Evolutionary conservation across 37 sponge, comb jelly and placozoan species (phyloP).

Genomic region (Beroe ovata): DNA sequence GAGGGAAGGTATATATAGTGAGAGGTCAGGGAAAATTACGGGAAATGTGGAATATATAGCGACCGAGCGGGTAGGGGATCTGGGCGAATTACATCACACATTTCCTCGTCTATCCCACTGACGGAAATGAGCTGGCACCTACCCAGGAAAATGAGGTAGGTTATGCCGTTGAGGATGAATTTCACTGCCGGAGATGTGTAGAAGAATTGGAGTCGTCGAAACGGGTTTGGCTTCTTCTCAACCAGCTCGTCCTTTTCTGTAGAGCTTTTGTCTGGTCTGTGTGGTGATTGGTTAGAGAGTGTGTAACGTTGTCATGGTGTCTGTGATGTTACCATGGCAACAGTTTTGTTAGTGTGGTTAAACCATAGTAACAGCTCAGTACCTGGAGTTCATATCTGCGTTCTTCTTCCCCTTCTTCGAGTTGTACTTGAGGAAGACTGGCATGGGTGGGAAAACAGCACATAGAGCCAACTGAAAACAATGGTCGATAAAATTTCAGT

Average conservation of each 20-base stretch:
- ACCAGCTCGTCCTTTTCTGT: slow-evolving; percentile 52
- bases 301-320: neutral
- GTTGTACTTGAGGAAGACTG: slow-evolving; percentile 51
- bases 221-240: slow-evolving; percentile 37
- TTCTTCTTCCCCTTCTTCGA: slow-evolving; percentile 53
- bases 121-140: too few relatives aligned
- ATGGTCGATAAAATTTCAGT: too few relatives aligned
- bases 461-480: slow-evolving; percentile 59
- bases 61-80: too few relatives aligned
- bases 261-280: slow-evolving; percentile 12
- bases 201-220: slow-evolving; percentile 25
- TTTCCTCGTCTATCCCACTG: too few relatives aligned
- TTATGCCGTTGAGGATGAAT: slow-evolving; percentile 58
- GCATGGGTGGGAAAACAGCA: slow-evolving; percentile 55
- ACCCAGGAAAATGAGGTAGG: slow-evolving; percentile 53
- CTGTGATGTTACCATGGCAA: slow-evolving; percentile 10
- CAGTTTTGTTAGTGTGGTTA: slow-evolving; percentile 4
- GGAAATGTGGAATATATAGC: too few relatives aligned
- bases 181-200: slow-evolving; percentile 63
- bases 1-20: too few relatives aligned
- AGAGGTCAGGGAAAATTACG: too few relatives aligned
- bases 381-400: slow-evolving; percentile 26
- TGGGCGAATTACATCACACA: too few relatives aligned
- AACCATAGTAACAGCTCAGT: neutral
- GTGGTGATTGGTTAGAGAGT: neutral